These are phyloP conservation scores for Chrysocyon brachyurus DNA, from an alignment of 2,797 vertebrate species.

Conservation along the genomic window DNA sequence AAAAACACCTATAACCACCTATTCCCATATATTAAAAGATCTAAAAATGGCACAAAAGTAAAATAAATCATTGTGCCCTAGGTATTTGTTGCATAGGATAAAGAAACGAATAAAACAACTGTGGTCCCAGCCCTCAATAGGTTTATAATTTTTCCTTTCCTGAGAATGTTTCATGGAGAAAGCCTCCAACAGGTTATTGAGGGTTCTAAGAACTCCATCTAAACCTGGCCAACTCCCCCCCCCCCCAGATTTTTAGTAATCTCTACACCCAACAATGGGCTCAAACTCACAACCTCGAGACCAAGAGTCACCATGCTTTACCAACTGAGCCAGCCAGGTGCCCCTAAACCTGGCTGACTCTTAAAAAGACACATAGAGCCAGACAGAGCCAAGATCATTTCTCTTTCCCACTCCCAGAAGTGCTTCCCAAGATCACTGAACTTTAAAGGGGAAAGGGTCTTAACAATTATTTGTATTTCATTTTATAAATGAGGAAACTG, in stretches of 20 bases:
- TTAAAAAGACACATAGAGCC: neutral
- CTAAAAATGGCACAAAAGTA: neutral
- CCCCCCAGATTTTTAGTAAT: neutral
- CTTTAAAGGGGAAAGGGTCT: neutral
- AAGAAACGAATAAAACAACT: neutral
- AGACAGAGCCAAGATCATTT: neutral
- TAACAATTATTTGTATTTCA: neutral
- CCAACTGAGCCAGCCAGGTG: neutral
- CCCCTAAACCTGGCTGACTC: neutral
- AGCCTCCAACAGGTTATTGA: neutral
- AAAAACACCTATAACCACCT: neutral
- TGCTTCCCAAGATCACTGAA: neutral
- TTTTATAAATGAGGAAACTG: neutral
- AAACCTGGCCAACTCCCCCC: neutral
- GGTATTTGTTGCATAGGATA: neutral
- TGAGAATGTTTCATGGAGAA: neutral
- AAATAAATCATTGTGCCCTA: neutral
- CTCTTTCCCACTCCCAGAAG: neutral
- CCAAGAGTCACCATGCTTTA: neutral
- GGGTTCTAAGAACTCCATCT: neutral
- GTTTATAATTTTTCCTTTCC: neutral
- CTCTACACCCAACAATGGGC: neutral
- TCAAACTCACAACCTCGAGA: neutral
- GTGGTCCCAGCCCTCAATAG: fast-evolving
- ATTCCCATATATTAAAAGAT: neutral